phyloP scores from a whole-genome alignment of 2,113 vertebrate genomes.

The Peromyscus maniculatus region DNA sequence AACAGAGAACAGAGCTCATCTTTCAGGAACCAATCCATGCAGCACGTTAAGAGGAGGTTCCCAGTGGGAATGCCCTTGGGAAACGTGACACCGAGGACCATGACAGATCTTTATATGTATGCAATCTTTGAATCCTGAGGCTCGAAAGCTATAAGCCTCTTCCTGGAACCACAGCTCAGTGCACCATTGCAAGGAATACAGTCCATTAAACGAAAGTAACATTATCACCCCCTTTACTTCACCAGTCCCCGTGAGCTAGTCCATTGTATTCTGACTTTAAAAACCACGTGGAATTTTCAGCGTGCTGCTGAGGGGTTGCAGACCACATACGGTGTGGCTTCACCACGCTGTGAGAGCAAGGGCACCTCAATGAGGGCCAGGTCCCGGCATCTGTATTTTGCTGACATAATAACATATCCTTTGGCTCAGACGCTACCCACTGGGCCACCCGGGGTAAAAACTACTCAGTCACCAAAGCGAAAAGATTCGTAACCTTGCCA shows the following conservation, averaged over 20 bases:
- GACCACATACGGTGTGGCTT: background rate
- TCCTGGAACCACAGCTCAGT: conserved; percentile 4
- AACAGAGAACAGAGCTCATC: conserved; percentile 67
- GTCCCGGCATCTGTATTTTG: background rate
- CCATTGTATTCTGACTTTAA: background rate
- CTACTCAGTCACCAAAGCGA: background rate
- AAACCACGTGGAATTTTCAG: background rate
- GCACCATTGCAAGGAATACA: background rate
- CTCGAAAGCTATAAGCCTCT: conserved; percentile 27
- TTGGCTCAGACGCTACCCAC: background rate
- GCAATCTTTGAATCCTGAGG: conserved; percentile 4
- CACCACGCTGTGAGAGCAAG: background rate
- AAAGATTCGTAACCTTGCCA: background rate
- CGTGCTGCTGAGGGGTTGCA: background rate
- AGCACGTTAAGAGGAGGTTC: conserved; percentile 3
- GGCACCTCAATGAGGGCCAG: background rate
- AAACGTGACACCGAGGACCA: background rate
- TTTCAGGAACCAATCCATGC: conserved; percentile 64
- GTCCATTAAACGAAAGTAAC: conserved; percentile 40
- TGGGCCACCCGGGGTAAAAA: conserved; percentile 14
- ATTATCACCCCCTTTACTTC: conserved; percentile 9
- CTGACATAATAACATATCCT: background rate
- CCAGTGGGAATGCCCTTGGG: background rate
- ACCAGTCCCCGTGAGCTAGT: conserved; percentile 8
- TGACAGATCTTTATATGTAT: conserved; percentile 15